Evolutionary conservation across 2,797 vertebrate genomes (phyloP), one percentile per base, ranked within the genome.

Genomic region (Philypnodon macrostomus): DNA sequence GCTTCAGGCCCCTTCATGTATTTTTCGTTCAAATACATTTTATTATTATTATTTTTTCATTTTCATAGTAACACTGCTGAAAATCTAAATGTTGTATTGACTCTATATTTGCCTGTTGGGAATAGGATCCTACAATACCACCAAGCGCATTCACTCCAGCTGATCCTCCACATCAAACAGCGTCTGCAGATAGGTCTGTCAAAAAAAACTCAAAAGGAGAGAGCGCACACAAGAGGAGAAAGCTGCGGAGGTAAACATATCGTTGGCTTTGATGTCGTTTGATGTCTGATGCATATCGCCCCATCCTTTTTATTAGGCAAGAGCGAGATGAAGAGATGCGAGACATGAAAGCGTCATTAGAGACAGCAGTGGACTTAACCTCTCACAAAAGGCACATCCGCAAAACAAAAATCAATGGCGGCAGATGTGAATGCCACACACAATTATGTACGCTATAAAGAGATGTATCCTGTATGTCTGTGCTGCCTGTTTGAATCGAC

Each of bases 331-430:
- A 78, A 79, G 58, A 70, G 63, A 68, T 61, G 51, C 59, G 44
- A 24, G n/a, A 77, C 73, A 84, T 81, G 63, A 83, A 81, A 81
- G 83, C 73, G 47, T 73, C 76, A 77, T 85, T 77, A n/a, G n/a
- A 85, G 70, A 63, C 60, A 32, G 61, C 33, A 7, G 73, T 72
- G 77, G 67, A 65, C 81, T 84, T 81, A 80, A 83, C 84, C 72
- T 83, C 66, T 47, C 67, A 77, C 59, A 77, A 70, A 75, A 74
- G 70, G 66, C 73, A 81, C 13, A 38, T 73, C 41, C 50, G 45
- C 51, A n/a, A 48, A 53, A 71, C 59, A 58, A 51, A 48, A 75
- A 78, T 75, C 70, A 75, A n/a, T n/a, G n/a, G n/a, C n/a, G n/a
- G n/a, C n/a, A n/a, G n/a, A n/a, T n/a, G 47, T 42, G 50, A 69